Evolutionary conservation across 2,113 vertebrate genomes (phyloP).

Genomic region (Limanda limanda): DNA sequence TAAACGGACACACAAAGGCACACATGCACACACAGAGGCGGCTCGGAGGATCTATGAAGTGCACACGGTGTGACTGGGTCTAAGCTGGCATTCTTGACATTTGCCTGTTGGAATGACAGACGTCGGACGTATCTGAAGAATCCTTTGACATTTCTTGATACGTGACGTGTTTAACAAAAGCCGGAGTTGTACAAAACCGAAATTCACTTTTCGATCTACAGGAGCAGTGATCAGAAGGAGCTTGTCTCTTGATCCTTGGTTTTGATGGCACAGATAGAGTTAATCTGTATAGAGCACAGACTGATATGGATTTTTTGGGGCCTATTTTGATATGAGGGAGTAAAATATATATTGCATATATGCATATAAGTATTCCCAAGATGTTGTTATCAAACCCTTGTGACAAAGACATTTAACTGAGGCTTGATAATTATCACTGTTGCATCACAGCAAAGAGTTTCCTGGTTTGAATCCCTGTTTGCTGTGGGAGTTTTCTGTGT

Average conservation of each 20-base stretch:
- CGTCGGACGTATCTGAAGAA: slow-evolving; percentile 15
- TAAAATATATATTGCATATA: too few species aligned
- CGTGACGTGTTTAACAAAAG: slow-evolving; percentile 14
- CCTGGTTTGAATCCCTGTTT: too few species aligned
- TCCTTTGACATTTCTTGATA: slow-evolving; percentile 25
- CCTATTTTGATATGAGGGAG: too few species aligned
- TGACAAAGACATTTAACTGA: too few species aligned
- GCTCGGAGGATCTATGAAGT: not conserved
- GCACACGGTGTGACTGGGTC: not conserved
- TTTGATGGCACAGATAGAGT: not conserved
- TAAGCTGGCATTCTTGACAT: slow-evolving; percentile 32
- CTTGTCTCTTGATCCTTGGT: too few species aligned
- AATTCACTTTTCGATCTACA: slow-evolving; percentile 1
- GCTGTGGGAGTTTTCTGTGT: too few species aligned
- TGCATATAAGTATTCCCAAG: too few species aligned
- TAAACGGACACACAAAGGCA: slow-evolving; percentile 4
- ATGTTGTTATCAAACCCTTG: too few species aligned
- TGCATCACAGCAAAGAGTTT: too few species aligned
- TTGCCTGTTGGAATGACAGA: slow-evolving; percentile 42
- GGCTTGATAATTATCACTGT: too few species aligned
- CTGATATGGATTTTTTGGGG: not conserved
- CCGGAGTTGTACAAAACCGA: slow-evolving; percentile 1
- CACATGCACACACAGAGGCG: not conserved
- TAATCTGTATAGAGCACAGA: not conserved
- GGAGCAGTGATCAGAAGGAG: not conserved